Evolutionary conservation across 2,113 vertebrate genomes (phyloP).

Genomic region (Pseudorectes ferrugineus): DNA sequence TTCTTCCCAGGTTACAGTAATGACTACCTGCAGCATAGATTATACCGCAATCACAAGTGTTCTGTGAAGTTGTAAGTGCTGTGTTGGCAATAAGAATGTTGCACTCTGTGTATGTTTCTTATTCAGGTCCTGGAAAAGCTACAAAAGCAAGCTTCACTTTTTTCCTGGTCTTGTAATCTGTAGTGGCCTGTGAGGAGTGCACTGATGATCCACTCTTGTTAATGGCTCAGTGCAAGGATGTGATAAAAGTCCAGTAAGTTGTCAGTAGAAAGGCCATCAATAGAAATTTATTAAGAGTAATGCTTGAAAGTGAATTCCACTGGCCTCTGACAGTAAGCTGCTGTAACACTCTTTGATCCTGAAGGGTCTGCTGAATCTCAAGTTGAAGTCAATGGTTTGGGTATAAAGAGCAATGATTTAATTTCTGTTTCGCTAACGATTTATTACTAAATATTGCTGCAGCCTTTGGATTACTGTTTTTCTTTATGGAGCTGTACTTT

Average conservation of each 20-base stretch:
- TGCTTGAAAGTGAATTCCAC: background rate
- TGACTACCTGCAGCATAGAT: background rate
- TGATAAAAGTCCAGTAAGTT: slow-evolving; percentile 7
- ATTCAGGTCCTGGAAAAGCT: background rate
- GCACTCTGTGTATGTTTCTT: background rate
- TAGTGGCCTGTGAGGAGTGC: background rate
- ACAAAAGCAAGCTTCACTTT: background rate
- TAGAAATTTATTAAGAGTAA: slow-evolving; percentile 17
- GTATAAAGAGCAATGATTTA: background rate
- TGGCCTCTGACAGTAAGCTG: background rate
- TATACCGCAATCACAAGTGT: background rate
- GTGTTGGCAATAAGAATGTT: background rate
- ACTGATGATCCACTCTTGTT: background rate
- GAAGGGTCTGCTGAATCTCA: slow-evolving; percentile 2
- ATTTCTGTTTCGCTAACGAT: background rate
- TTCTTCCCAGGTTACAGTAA: background rate
- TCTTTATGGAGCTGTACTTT: background rate
- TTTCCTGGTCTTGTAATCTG: background rate
- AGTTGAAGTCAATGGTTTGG: background rate
- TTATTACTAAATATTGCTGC: background rate
- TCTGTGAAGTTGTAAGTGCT: background rate
- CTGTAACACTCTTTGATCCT: background rate
- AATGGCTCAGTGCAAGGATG: background rate
- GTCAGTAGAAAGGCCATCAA: slow-evolving; percentile 3
- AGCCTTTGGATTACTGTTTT: background rate